Evolutionary conservation across 1,140 invertebrate genomes (phyloP), one percentile per base, ranked within the genome.

Genomic region (Paraescarpia echinospica): DNA sequence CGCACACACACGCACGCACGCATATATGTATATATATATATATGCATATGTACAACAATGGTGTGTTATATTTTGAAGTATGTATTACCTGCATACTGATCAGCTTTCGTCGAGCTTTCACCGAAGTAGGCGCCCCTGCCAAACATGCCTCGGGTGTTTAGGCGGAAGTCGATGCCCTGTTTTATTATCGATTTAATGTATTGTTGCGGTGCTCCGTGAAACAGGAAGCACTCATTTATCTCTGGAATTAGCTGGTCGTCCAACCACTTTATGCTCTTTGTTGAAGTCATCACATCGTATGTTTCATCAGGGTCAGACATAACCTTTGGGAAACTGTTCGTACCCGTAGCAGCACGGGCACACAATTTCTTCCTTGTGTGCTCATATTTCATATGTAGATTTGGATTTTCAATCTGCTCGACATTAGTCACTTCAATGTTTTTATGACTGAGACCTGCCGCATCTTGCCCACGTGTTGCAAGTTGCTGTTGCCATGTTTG

Each of bases 71-170:
- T 5, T 8, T 48, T 8, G 5, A 5, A 48, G 41, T 77, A 77
- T 77, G 8, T 77, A 77, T 77, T 77, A 77, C 59, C 59, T 77
- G 59, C 0, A 77, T 77, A 77, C 59, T 77, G 59, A 31, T 77
- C 59, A 77, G 59, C 59, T 77, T 77, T 77, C 14, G 59, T 77
- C 22, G 92, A 91, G 35, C 92, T 93, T 91, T 93, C 92, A 27
- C 41, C 89, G 35, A 93, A 93, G 34, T 93, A 93, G 27, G 89
- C 31, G 33, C 92, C 92, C 33, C 33, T 59, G 41, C 92, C 92
- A 59, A 93, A 93, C 51, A 93, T 41, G 34, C 90, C 41, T 27
- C 59, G 9, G 8, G 33, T 89, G 14, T 27, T 34, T 77, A 77
- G 59, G 22, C 59, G 59, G 59, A 77, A 1, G 59, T 77, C 59